These are phyloP conservation scores for Sitodiplosis mosellana DNA, from an alignment of 1,140 invertebrate genomes.

Conservation along the genomic window DNA sequence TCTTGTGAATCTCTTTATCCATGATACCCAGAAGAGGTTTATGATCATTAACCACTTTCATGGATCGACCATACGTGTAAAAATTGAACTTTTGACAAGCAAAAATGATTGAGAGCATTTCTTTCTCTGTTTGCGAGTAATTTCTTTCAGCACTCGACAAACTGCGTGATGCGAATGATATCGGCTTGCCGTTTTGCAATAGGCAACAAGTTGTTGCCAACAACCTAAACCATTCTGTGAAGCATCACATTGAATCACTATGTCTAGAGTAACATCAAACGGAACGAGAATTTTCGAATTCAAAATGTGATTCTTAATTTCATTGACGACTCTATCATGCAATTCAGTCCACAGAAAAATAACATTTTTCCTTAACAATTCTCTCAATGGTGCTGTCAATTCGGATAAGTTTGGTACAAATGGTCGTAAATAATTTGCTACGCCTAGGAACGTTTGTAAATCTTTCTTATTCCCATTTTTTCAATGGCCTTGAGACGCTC, in stretches of 20 bases:
- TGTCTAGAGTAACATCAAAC: conserved; percentile 13
- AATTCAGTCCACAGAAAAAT: conserved; percentile 6
- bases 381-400: conserved; percentile 7
- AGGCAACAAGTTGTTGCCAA: too few relatives aligned
- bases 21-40: conserved; percentile 19
- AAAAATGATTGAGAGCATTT: conserved; percentile 15
- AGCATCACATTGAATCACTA: conserved; percentile 17
- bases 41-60: conserved; percentile 21
- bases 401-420: conserved; percentile 11
- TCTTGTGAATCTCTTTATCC: conserved; percentile 18
- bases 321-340: conserved; percentile 11
- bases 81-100: conserved; percentile 15
- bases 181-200: conserved; percentile 16
- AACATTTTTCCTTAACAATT: conserved; percentile 6
- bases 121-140: conserved; percentile 20
- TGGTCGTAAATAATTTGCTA: conserved; percentile 19
- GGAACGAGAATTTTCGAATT: conserved; percentile 12
- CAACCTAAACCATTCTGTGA: conserved; percentile 16
- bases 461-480: conserved; percentile 18
- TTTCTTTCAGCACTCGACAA: conserved; percentile 16
- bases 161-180: conserved; percentile 16
- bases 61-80: conserved; percentile 13
- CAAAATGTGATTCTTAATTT: conserved; percentile 13
- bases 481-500: conserved; percentile 20
- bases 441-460: conserved; percentile 19